A percentile compares a stretch with the other conserved stretches of the same genome.
phyloP scores from a whole-genome alignment of 2,888 invertebrate species.

The Sclerodermus sp. region DNA sequence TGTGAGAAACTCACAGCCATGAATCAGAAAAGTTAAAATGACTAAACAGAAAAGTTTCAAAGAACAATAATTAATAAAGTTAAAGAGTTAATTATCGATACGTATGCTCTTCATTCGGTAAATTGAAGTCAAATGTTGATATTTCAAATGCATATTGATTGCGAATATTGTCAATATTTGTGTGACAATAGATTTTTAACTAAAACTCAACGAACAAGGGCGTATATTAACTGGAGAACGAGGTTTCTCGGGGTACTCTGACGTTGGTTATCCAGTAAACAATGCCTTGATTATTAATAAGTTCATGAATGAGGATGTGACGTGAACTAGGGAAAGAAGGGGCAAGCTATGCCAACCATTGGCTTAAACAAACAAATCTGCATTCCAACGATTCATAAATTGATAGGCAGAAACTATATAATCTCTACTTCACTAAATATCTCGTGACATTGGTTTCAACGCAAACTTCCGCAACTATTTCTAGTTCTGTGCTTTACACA shows the following conservation, averaged over 20 bases:
- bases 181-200: not conserved
- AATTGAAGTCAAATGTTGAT: constrained; percentile 1
- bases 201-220: not conserved
- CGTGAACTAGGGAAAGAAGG: constrained; percentile 17
- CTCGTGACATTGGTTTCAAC: too few relatives aligned
- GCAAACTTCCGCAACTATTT: too few relatives aligned
- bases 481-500: too few relatives aligned
- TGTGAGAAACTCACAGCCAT: too few relatives aligned
- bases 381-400: not conserved
- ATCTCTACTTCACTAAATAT: constrained; percentile 8
- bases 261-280: constrained; percentile 36
- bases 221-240: not conserved
- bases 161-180: not conserved
- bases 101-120: too few relatives aligned
- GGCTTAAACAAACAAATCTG: too few relatives aligned
- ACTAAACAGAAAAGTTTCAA: too few relatives aligned
- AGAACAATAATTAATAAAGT: too few relatives aligned
- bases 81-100: too few relatives aligned
- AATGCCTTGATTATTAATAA: constrained; percentile 42
- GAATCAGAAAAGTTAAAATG: too few relatives aligned
- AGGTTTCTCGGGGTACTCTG: not conserved
- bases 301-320: constrained; percentile 48
- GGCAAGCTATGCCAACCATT: too few relatives aligned
- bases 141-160: not conserved
- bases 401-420: constrained; percentile 4